These are phyloP conservation scores for Lathronympha strigana DNA, from an alignment of 2,888 invertebrate genomes.

Conservation along the genomic window DNA sequence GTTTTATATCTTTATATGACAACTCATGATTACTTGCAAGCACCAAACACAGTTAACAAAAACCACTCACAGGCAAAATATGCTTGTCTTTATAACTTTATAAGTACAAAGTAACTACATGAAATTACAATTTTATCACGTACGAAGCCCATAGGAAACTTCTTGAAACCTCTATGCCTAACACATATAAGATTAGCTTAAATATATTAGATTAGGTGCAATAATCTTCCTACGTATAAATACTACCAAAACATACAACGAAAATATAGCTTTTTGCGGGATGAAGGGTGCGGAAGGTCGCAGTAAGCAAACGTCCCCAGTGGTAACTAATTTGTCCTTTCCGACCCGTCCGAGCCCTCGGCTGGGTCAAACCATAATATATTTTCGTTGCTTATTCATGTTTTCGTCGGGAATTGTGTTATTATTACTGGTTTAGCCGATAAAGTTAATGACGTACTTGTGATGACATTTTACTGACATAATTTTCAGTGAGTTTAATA, in stretches of 20 bases:
- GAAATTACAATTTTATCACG: too few relatives aligned
- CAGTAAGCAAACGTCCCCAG: slow-evolving; percentile 35
- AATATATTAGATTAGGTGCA: too few relatives aligned
- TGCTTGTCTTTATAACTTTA: too few relatives aligned
- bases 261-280: slow-evolving; percentile 26
- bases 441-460: neutral
- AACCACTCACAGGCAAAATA: too few relatives aligned
- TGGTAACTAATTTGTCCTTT: slow-evolving; percentile 41
- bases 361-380: slow-evolving; percentile 29
- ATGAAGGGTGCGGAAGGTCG: slow-evolving; percentile 28
- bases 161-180: too few relatives aligned
- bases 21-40: too few relatives aligned
- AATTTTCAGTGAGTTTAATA: neutral
- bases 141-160: too few relatives aligned
- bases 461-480: neutral
- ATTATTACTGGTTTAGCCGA: neutral
- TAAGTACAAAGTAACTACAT: too few relatives aligned
- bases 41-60: too few relatives aligned
- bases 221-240: neutral
- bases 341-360: slow-evolving; percentile 26
- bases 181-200: too few relatives aligned
- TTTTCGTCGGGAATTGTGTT: slow-evolving; percentile 27
- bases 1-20: too few relatives aligned
- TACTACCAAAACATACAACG: neutral
- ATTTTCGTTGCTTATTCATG: slow-evolving; percentile 29